A percentile compares a stretch with the other conserved stretches of the same genome.
Evolutionary conservation across 1,140 invertebrate genomes (phyloP).

Genomic region (Dendrolimus kikuchii): DNA sequence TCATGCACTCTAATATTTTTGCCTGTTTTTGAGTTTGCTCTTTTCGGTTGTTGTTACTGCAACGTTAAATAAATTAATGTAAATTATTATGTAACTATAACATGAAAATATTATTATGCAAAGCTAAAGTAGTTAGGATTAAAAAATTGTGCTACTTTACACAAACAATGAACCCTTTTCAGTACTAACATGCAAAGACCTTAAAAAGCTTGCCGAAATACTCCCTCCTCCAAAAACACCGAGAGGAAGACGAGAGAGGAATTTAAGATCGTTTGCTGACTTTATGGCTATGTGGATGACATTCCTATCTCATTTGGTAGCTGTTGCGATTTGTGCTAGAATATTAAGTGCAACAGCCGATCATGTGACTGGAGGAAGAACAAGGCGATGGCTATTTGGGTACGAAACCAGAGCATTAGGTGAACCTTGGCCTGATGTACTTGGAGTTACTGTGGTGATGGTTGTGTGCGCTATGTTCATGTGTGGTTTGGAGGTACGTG

Average conservation of each 20-base stretch:
- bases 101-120: no score
- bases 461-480: conserved; percentile 79
- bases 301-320: conserved; percentile 74
- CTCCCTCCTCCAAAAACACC: conserved; percentile 52
- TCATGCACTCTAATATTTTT: no score
- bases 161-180: conserved; percentile 14
- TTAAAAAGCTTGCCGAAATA: conserved; percentile 50
- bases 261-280: conserved; percentile 54
- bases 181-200: conserved; percentile 54
- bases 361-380: conserved; percentile 75
- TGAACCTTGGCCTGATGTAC: conserved; percentile 79
- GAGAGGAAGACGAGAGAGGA: conserved; percentile 51
- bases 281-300: conserved; percentile 77
- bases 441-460: conserved; percentile 78
- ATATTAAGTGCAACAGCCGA: conserved; percentile 77
- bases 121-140: no score
- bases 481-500: conserved; percentile 77
- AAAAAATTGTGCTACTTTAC: neutral
- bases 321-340: conserved; percentile 76
- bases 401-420: conserved; percentile 73
- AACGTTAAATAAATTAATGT: no score
- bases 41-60: no score
- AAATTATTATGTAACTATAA: no score
- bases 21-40: no score
- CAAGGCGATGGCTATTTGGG: conserved; percentile 73